Conservation (phyloP, 2,113 vertebrate species). For the Anhinga rufa region DNA sequence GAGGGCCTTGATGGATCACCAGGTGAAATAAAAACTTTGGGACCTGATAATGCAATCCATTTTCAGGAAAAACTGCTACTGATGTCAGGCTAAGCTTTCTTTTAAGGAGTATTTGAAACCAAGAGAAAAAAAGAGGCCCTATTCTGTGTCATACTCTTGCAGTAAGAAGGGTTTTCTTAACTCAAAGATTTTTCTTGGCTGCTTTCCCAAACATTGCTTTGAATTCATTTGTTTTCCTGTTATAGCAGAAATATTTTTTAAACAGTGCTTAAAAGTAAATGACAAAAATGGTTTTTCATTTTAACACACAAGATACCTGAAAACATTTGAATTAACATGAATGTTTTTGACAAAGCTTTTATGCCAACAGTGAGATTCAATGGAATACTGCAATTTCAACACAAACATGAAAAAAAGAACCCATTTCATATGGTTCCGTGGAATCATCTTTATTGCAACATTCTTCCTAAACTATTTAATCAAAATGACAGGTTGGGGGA, state of each 20-base stretch:
- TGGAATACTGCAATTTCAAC: neutral
- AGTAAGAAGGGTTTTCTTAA: neutral
- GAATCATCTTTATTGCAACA: neutral
- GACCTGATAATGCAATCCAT: neutral
- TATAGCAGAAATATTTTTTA: slow-evolving; percentile 5
- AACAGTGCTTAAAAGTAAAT: neutral
- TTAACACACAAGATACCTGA: neutral
- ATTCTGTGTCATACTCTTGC: neutral
- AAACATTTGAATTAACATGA: neutral
- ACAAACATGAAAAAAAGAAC: neutral
- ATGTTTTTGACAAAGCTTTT: neutral
- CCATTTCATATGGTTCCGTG: neutral
- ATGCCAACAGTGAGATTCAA: neutral
- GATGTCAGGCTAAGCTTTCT: neutral
- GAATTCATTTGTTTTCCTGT: neutral
- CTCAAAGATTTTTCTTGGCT: neutral
- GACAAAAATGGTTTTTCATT: neutral
- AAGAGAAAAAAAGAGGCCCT: neutral
- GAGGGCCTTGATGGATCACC: neutral
- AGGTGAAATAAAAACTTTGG: neutral
- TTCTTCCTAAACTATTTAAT: slow-evolving; percentile 21
- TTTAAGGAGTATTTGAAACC: neutral
- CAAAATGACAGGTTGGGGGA: neutral
- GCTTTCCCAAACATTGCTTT: neutral
- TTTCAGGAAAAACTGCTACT: neutral